Percentiles rank a stretch among this genome's conserved stretches.
Evolutionary conservation across 1,140 invertebrate species (phyloP).

Genomic region (Metopolophium dirhodum): DNA sequence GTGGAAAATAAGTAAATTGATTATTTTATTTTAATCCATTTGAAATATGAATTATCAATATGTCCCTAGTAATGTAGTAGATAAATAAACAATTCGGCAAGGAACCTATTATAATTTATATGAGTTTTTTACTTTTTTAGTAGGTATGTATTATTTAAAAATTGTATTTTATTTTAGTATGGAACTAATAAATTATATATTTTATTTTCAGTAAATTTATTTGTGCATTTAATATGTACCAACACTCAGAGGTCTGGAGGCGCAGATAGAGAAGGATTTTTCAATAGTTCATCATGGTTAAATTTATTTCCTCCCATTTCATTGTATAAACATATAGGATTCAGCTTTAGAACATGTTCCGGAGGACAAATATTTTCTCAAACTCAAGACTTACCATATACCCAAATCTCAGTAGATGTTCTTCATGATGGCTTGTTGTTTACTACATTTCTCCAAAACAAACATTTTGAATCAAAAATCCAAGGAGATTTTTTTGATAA

Average conservation of each 20-base stretch:
- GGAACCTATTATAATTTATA: neutral
- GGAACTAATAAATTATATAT: neutral
- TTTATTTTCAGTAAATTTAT: conserved; percentile 38
- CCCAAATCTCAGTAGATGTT: conserved; percentile 62
- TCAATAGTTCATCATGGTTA: conserved; percentile 79
- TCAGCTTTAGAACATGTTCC: conserved; percentile 81
- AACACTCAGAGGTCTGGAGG: conserved; percentile 35
- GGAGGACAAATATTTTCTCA: conserved; percentile 78
- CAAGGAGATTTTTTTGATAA: conserved; percentile 76
- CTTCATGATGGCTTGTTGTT: conserved; percentile 73
- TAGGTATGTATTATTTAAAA: neutral
- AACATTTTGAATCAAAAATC: conserved; percentile 70
- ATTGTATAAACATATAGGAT: conserved; percentile 73
- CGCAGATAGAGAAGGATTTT: conserved; percentile 75
- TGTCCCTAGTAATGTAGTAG: neutral
- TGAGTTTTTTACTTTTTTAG: neutral
- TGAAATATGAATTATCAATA: neutral
- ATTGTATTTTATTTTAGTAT: neutral
- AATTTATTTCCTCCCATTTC: conserved; percentile 75
- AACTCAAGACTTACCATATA: conserved; percentile 64
- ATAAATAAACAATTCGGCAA: neutral
- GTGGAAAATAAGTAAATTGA: neutral
- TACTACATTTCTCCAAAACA: conserved; percentile 68
- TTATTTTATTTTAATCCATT: neutral
- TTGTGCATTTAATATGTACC: conserved; percentile 39